Percentiles rank a stretch among this genome's conserved stretches.
Conservation (phyloP, 2,888 invertebrate species). For the Drosophila mercatorum region DNA sequence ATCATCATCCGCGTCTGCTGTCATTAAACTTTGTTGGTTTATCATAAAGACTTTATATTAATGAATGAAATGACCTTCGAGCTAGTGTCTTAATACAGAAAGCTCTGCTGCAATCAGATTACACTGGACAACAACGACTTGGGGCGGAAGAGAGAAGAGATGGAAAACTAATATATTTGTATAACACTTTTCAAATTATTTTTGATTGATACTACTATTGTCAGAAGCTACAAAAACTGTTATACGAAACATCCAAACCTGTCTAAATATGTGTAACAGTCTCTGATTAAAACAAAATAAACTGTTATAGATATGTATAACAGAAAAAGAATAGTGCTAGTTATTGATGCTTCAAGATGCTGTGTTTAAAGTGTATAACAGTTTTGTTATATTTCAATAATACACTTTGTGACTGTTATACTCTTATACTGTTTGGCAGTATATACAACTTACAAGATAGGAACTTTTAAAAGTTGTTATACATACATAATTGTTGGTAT, state of each 20-base stretch:
- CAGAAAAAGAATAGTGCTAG: too few relatives aligned
- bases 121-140: background rate
- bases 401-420: too few relatives aligned
- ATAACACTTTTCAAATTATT: background rate
- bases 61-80: slow-evolving; percentile 4
- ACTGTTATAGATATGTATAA: background rate
- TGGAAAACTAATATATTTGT: too few relatives aligned
- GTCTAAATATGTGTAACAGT: too few relatives aligned
- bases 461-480: too few relatives aligned
- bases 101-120: slow-evolving; percentile 3
- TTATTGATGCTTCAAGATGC: too few relatives aligned
- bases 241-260: background rate
- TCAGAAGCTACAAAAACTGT: background rate
- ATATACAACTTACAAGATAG: too few relatives aligned
- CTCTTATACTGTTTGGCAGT: too few relatives aligned
- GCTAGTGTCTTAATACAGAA: slow-evolving; percentile 1
- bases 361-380: background rate
- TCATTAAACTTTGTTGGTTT: slow-evolving; percentile 4
- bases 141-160: background rate
- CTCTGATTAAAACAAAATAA: background rate
- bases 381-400: too few relatives aligned
- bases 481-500: too few relatives aligned
- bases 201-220: background rate
- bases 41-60: background rate
- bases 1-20: background rate